A percentile compares a stretch with the other conserved stretches of the same genome.
These are phyloP conservation scores for Myrmophylax atrothorax DNA, from an alignment of 2,113 vertebrate genomes.

Conservation along the genomic window DNA sequence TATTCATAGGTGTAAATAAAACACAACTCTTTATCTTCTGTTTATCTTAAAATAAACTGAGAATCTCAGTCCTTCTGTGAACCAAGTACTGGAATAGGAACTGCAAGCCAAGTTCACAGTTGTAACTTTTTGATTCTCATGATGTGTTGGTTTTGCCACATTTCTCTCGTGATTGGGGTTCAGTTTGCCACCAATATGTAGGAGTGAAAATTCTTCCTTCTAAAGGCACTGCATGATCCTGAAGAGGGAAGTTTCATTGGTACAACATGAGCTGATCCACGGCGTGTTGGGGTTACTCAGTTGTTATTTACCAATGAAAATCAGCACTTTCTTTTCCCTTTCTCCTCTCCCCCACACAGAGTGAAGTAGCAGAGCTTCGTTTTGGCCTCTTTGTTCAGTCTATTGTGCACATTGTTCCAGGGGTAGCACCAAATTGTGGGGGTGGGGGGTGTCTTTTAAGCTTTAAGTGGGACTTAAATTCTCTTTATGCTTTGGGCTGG, in stretches of 20 bases:
- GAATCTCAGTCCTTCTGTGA: background rate
- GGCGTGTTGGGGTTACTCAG: slow-evolving; percentile 77
- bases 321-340: slow-evolving; percentile 72
- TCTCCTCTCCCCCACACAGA: slow-evolving; percentile 64
- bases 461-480: slow-evolving; percentile 47
- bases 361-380: slow-evolving; percentile 88
- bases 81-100: background rate
- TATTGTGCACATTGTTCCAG: slow-evolving; percentile 11
- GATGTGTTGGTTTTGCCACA: rapidly evolving
- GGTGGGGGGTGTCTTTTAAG: background rate
- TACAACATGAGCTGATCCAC: background rate
- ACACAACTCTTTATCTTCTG: background rate
- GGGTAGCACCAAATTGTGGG: background rate
- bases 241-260: background rate
- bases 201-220: background rate
- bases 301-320: slow-evolving; percentile 91
- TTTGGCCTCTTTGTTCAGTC: slow-evolving; percentile 9
- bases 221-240: background rate
- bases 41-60: background rate
- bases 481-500: slow-evolving; percentile 25
- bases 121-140: background rate
- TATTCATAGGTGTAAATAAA: background rate
- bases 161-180: background rate
- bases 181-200: rapidly evolving
- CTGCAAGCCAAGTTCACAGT: background rate